Evolutionary conservation across 2,888 invertebrate species (phyloP).

Genomic region (Pollenia amentaria): DNA sequence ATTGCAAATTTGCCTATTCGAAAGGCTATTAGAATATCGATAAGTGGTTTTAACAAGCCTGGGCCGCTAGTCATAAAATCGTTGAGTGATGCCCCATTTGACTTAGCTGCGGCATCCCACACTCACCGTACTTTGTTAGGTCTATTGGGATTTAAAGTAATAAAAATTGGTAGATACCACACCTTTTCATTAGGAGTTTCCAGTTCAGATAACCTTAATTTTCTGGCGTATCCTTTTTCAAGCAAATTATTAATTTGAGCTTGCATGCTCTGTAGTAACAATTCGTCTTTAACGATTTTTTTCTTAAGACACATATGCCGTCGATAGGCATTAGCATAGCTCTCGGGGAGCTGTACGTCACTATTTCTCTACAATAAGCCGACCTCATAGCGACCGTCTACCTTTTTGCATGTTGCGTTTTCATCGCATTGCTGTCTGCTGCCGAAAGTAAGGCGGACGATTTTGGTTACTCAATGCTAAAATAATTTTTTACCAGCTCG

Average conservation of each 20-base stretch:
- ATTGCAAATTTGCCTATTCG: slow-evolving; percentile 61
- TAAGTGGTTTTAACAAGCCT: slow-evolving; percentile 49
- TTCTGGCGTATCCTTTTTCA: no score
- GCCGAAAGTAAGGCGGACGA: not conserved
- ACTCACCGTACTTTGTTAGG: no score
- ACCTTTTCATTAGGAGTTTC: no score
- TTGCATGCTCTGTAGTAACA: slow-evolving; percentile 26
- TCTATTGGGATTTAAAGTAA: no score
- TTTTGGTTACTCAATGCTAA: no score
- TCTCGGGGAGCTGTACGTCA: slow-evolving; percentile 22
- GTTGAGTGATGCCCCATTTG: slow-evolving; percentile 77
- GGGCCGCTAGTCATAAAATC: slow-evolving; percentile 69
- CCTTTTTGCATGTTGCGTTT: no score
- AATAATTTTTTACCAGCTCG: no score
- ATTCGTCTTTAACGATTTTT: slow-evolving; percentile 16
- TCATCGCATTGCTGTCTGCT: not conserved
- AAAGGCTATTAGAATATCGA: slow-evolving; percentile 74
- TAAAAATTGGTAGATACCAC: no score
- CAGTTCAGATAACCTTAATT: no score
- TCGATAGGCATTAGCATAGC: slow-evolving; percentile 23
- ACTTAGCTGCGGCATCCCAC: slow-evolving; percentile 74
- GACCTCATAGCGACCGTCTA: no score
- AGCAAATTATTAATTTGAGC: slow-evolving; percentile 1
- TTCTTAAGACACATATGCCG: slow-evolving; percentile 20
- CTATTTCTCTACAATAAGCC: slow-evolving; percentile 35